Evolutionary conservation across 1,140 invertebrate species (phyloP).

Genomic region (Drosophila kohkoa): DNA sequence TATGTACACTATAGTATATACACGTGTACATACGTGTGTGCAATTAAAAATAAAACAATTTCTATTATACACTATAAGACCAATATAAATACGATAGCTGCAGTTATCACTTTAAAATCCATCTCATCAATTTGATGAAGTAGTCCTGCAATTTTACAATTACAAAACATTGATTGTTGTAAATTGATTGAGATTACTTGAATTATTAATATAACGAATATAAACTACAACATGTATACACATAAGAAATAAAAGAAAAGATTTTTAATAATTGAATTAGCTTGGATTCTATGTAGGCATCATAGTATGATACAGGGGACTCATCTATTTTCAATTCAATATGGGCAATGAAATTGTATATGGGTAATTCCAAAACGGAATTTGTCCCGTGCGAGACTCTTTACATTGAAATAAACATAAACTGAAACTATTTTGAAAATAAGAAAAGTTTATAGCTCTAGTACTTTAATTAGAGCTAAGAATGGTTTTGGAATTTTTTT

Average conservation of each 20-base stretch:
- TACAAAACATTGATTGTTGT: slow-evolving; percentile 67
- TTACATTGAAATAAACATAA: too few species aligned
- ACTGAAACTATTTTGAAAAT: too few species aligned
- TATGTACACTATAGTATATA: slow-evolving; percentile 60
- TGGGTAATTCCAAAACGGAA: too few species aligned
- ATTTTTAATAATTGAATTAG: background rate
- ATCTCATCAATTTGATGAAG: slow-evolving; percentile 84
- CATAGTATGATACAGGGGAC: too few species aligned
- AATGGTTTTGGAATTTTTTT: too few species aligned
- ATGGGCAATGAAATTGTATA: too few species aligned
- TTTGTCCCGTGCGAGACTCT: too few species aligned
- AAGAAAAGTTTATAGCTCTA: too few species aligned
- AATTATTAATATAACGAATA: slow-evolving; percentile 11
- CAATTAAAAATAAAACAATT: slow-evolving; percentile 52
- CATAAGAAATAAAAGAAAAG: background rate
- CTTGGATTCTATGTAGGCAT: background rate
- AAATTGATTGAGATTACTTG: slow-evolving; percentile 34
- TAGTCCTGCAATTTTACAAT: slow-evolving; percentile 83
- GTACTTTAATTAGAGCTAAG: too few species aligned
- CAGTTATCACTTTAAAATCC: slow-evolving; percentile 84
- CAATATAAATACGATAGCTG: slow-evolving; percentile 71
- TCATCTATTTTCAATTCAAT: too few species aligned
- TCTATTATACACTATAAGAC: slow-evolving; percentile 55
- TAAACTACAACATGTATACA: background rate
- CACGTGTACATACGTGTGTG: slow-evolving; percentile 37